phyloP scores from a whole-genome alignment of 2,113 vertebrate genomes.

The Crocuta crocuta region DNA sequence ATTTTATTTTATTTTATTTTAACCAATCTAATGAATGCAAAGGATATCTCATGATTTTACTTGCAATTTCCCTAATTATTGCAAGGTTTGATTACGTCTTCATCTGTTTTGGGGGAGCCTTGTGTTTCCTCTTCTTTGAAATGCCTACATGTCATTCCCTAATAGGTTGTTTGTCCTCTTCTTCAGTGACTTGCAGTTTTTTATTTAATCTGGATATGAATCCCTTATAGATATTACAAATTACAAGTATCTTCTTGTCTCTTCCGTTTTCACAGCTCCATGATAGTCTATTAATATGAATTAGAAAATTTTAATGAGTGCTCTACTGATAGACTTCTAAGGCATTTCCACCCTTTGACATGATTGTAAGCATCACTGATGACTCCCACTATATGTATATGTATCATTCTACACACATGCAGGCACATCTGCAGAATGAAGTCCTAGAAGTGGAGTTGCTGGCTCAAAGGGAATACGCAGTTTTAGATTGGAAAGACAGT shows the following conservation, averaged over 20 bases:
- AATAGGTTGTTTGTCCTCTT: neutral
- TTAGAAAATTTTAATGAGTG: neutral
- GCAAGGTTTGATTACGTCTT: neutral
- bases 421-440: neutral
- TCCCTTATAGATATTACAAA: neutral
- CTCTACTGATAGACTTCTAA: neutral
- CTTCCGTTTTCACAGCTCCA: neutral
- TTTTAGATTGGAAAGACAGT: neutral
- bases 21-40: neutral
- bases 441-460: neutral
- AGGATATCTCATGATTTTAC: neutral
- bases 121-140: neutral
- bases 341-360: neutral
- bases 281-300: neutral
- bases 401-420: neutral
- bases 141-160: neutral
- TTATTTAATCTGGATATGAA: neutral
- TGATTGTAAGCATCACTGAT: neutral
- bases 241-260: neutral
- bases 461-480: neutral
- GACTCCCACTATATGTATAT: neutral
- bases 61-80: neutral
- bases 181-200: neutral
- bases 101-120: neutral
- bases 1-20: neutral